Base-by-base conservation (phyloP, 2,888 invertebrate species). In the Odontothrips loti region DNA sequence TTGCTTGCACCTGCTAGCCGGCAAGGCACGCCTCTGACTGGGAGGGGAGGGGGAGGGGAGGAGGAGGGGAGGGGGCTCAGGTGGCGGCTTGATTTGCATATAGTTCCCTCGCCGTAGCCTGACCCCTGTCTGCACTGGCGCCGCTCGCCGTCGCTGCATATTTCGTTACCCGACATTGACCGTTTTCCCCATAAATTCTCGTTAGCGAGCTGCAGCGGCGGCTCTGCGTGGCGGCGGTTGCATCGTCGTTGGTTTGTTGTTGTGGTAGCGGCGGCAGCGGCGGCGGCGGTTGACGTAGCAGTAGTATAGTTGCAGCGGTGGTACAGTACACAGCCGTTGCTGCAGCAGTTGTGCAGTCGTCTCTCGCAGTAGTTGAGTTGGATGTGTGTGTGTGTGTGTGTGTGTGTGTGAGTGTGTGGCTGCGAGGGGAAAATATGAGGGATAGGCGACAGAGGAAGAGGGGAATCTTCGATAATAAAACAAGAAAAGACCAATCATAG, bases 101-200 rank as follows among this genome's bases (percentile, higher is more conserved):
- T 23, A 68, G 68, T 68, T 75, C 12, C 68, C 68, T 27, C 27
- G 23, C 68, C 68, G 23, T 20, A n/a, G 68, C 27, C 68, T 58
- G 58, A 58, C 58, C 58, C 58, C 58, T 58, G 58, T 17, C 58
- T 58, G 58, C 58, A 11, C 15, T 20, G 58, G 12, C 51, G 15
- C 51, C 15, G 51, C 23, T 51, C 27, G 23, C 68, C 68, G 58
- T 58, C 23, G 68, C 68, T 75, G 27, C 27, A 75, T 75, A 75
- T 75, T 75, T 75, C 27, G 68, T 75, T 75, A 75, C 68, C 17
- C 68, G 68, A 27, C 68, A 75, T 23, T 75, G 68, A 75, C 68
- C 68, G 68, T 75, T 58, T 58, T 75, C 68, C 27, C 68, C 68
- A 75, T 75, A 27, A 75, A 75, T 75, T 27, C 68, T 75, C 27